Percentiles rank a stretch among this genome's conserved stretches.
Evolutionary conservation across 2,797 vertebrate genomes (phyloP).

Genomic region (Harpagifer antarcticus): DNA sequence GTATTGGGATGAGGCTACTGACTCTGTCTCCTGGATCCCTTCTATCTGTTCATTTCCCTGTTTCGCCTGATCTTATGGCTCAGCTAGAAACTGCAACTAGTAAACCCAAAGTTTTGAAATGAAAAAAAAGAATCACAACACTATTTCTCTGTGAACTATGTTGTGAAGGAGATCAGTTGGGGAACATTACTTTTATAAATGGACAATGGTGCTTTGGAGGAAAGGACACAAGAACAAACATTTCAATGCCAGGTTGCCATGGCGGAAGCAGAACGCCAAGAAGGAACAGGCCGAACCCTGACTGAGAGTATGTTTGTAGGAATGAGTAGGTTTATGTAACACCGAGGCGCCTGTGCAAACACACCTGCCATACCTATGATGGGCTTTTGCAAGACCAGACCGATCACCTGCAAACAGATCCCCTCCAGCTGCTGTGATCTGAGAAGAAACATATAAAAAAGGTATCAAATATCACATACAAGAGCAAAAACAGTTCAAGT

Average conservation of each 20-base stretch:
- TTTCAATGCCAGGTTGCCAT: no score
- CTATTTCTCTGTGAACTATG: no score
- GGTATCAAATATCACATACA: not conserved
- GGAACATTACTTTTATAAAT: not conserved
- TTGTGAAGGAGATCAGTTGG: not conserved
- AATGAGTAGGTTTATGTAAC: not conserved
- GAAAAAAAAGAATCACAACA: no score
- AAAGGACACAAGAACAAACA: not conserved
- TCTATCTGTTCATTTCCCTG: no score
- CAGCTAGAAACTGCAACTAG: no score
- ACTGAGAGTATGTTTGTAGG: not conserved
- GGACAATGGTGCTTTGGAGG: not conserved
- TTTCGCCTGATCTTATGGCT: no score
- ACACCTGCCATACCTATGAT: constrained; percentile 95
- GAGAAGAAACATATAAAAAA: constrained; percentile 23
- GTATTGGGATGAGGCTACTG: no score
- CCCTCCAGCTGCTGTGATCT: constrained; percentile 97
- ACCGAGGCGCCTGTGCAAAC: constrained; percentile 50
- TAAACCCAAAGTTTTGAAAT: no score
- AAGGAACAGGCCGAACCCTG: not conserved
- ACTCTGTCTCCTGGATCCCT: no score
- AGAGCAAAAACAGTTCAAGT: not conserved
- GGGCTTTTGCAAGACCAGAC: constrained; percentile 96
- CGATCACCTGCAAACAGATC: constrained; percentile 98
- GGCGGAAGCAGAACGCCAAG: not conserved